Evolutionary conservation across 2,888 invertebrate genomes (phyloP), one percentile per base, ranked within the genome.

Genomic region (Suillia variegata): DNA sequence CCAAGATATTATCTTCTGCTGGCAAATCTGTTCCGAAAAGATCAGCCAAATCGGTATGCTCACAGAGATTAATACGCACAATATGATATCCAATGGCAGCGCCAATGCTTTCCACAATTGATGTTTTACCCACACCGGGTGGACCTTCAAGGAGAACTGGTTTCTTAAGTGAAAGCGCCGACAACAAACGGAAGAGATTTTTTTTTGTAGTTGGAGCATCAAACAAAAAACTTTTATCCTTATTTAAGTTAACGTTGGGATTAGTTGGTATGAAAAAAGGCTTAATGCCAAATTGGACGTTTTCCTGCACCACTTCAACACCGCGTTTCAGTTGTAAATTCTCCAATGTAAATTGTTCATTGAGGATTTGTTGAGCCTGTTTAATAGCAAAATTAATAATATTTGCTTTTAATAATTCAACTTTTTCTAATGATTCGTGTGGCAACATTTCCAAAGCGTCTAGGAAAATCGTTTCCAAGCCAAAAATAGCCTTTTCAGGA

Each of bases 31-130:
- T 93, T 21, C 99, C 99, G 81, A 99, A 99, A 47, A 99, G 85
- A 84, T 99, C 99, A 12, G 94, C 93, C 55, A 99, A 89, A 82
- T 99, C 99, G 87, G 99, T 99, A 84, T 99, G 99, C 76, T 99
- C 99, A 53, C 98, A 98, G 51, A 99, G 85, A 85, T 99, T 99
- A 61, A 99, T 95, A 49, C 99, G 86, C 13, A 96, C 89, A 31
- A 98, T 87, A 74, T 87, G 86, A 78, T 95, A 89, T 1, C 94
- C 93, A 2, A 95, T 88, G 8, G 88, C 87, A 74, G 88, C 89
- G 0, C 98, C 97, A 42, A 99, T 83, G 22, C 96, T 96, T 56
- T 90, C 89, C 1, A 99, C 93, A 57, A 98, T 85, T 68, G 96
- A 96, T 0, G 98, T 98, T 83, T 99, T 99, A 2, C 99, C 99